Evolutionary conservation across 2,888 invertebrate species (phyloP), one percentile per base, ranked within the genome.

Genomic region (Hirtodrosophila cameraria): DNA sequence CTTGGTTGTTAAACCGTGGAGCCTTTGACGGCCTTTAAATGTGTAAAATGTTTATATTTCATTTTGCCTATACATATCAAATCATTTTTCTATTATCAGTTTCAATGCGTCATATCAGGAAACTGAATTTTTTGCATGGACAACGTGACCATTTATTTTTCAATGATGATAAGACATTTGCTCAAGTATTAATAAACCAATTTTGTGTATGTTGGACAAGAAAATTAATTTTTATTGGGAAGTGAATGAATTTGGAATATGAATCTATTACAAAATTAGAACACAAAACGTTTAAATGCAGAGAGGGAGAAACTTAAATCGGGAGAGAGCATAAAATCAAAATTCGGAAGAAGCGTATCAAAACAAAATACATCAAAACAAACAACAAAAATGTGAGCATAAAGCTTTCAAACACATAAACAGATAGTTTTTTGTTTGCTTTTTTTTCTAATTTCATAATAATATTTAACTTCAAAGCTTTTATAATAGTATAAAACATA

Each of bases 1-100:
- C 89, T 0, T 90, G 89, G 88, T 20, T 90, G 12, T 62, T 88
- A 4, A 77, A 87, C 39, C 80, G 84, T 8, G 90, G 90, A 1
- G 67, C 45, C 4, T 18, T 73, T 13, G 59, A 66, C 2, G 50
- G 25, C 8, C 7, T 72, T n/a, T 67, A 48, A 61, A 13, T 11
- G 5, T 41, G 8, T 9, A 3, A n/a, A n/a, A n/a, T 38, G 2
- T 9, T 1, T 23, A 18, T 7, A 31, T 25, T 16, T 30, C 13
- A 12, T 25, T 20, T 12, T 23, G 6, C 3, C 3, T 3, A 11
- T 27, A 35, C 16, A 25, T 7, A 11, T 33, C 38, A 23, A 43
- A 33, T 25, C 0, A 13, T 12, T 20, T 27, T 38, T 20, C 6
- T 12, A 13, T 7, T 30, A 38, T 63, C 20, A 43, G 5, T 38